Evolutionary conservation across 2,888 invertebrate genomes (phyloP).

Genomic region (Agrypnus murinus): DNA sequence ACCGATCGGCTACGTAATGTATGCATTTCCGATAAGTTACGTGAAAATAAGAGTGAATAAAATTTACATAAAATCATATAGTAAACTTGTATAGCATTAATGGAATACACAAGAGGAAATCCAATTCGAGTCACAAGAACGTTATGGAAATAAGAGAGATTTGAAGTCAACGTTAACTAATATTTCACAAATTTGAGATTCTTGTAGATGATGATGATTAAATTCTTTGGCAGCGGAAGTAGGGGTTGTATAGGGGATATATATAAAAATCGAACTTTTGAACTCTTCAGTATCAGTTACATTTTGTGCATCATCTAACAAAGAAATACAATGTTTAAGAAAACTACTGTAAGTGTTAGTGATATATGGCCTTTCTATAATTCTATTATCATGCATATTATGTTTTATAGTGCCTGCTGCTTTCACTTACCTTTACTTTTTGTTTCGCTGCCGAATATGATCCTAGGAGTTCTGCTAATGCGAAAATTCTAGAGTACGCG

Average conservation of each 20-base stretch:
- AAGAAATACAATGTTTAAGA: no score
- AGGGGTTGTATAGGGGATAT: conserved; percentile 8
- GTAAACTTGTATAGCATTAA: conserved; percentile 6
- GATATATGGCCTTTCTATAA: background rate
- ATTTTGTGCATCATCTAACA: background rate
- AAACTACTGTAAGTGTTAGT: conserved; percentile 2
- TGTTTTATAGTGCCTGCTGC: conserved; percentile 16
- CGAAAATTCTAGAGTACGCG: conserved; percentile 1
- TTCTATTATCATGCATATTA: background rate
- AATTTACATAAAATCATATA: conserved; percentile 24
- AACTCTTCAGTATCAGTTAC: conserved; percentile 4
- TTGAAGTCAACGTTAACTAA: conserved; percentile 14
- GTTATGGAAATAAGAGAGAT: conserved; percentile 46
- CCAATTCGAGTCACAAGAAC: conserved; percentile 13
- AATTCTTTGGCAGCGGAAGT: conserved; percentile 22
- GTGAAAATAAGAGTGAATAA: conserved; percentile 24
- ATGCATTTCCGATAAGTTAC: background rate
- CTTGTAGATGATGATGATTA: conserved; percentile 27
- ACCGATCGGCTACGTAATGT: background rate
- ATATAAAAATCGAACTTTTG: conserved; percentile 18
- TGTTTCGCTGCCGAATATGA: conserved; percentile 2
- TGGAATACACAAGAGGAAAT: conserved; percentile 25
- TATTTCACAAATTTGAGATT: conserved; percentile 26
- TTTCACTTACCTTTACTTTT: conserved; percentile 2
- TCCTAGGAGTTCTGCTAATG: background rate